Evolutionary conservation across 2,888 invertebrate species (phyloP).

Genomic region (Sesamia inferens): DNA sequence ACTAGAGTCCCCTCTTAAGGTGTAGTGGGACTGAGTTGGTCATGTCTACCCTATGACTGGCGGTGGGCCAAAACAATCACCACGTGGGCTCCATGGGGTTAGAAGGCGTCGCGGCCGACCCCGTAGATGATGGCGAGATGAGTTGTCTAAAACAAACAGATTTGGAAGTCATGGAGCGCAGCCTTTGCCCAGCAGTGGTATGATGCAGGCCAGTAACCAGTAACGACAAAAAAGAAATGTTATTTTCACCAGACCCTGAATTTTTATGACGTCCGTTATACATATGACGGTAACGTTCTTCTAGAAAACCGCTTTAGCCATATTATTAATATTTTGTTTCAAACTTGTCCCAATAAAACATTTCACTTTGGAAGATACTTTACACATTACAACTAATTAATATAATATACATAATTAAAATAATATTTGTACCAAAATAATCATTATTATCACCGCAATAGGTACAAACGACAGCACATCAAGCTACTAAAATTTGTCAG

Average conservation of each 20-base stretch:
- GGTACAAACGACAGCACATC: background rate
- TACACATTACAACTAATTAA: constrained; percentile 50
- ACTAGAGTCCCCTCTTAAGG: background rate
- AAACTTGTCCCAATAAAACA: constrained; percentile 54
- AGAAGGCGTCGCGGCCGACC: background rate
- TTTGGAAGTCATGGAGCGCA: background rate
- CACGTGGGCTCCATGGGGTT: background rate
- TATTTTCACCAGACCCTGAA: background rate
- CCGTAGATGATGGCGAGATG: background rate
- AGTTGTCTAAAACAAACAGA: background rate
- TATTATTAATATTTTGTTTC: constrained; percentile 9
- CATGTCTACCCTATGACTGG: background rate
- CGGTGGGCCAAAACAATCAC: background rate
- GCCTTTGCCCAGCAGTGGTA: background rate
- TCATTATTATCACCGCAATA: constrained; percentile 54
- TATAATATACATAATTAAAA: constrained; percentile 55
- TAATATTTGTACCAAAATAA: constrained; percentile 65
- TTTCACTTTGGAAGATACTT: constrained; percentile 53
- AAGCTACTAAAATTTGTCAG: no score
- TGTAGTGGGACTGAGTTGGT: background rate
- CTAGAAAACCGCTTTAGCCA: constrained; percentile 8
- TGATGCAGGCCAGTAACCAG: background rate
- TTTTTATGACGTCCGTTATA: background rate
- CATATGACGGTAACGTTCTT: background rate
- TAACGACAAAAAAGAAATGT: background rate